Base-by-base conservation (phyloP, 1,140 invertebrate genomes). In the Calliphora vicina region DNA sequence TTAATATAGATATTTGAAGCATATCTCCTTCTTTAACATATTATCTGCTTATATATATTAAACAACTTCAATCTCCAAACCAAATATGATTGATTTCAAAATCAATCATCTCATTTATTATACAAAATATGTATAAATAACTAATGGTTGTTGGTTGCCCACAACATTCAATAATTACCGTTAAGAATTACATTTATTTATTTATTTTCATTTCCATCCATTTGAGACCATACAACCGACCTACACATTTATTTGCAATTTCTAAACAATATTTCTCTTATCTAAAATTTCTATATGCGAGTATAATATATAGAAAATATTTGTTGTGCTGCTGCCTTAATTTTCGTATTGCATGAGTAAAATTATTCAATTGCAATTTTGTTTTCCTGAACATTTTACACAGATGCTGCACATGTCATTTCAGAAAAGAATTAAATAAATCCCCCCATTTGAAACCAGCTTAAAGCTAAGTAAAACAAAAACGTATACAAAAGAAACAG, bases 341-440 rank as follows among this genome's bases (percentile, higher is more conserved):
- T 78, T 78, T 78, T 43, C 74, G 35, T 78, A 43, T 78, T 78
- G 74, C 74, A 78, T 78, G 74, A 76, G 74, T 43, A 26, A 43
- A 29, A 76, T 76, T 76, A 78, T 78, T 78, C 74, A 78, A 78
- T 78, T 78, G 74, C 35, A 78, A 45, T 78, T 78, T 78, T 78
- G 74, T 45, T 78, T 42, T 43, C 20, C 26, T 43, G 35, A 78
- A 78, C 74, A 78, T 78, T 78, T 78, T 78, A 78, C 74, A 78
- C 74, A 76, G 74, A 78, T 76, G 73, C 73, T 76, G 73, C 73
- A 76, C 73, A 76, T 76, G 73, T 76, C 73, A 76, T 76, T 76
- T n/a, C 73, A 42, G n/a, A 76, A 42, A 76, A 35, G 73, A 76
- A 76, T 76, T 76, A 76, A 76, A 76, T 76, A 76, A 76, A 76